These are phyloP conservation scores for Pollenia griseotomentosa DNA, from an alignment of 2,888 invertebrate species.

Conservation along the genomic window DNA sequence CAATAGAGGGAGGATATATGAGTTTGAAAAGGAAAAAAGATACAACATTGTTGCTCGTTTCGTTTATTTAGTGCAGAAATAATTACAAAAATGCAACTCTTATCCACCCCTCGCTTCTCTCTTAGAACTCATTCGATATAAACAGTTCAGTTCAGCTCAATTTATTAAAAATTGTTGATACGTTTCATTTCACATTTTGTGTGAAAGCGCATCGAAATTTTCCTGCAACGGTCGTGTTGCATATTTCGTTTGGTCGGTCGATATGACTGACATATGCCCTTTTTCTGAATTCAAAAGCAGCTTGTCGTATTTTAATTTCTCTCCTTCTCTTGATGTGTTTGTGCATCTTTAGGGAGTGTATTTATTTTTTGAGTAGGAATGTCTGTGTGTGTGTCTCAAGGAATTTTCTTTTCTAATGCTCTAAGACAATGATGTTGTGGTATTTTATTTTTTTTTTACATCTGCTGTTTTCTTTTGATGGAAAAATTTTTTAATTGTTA, in stretches of 20 bases:
- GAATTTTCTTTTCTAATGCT: slow-evolving; percentile 46
- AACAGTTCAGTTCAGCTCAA: neutral
- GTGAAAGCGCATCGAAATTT: slow-evolving; percentile 56
- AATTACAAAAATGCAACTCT: slow-evolving; percentile 42
- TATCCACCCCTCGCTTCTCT: slow-evolving; percentile 11
- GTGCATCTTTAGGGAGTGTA: slow-evolving; percentile 21
- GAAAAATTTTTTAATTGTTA: slow-evolving; percentile 41
- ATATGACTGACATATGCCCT: slow-evolving; percentile 50
- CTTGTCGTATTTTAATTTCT: slow-evolving; percentile 1
- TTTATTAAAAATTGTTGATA: slow-evolving; percentile 40
- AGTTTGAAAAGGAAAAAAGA: no score
- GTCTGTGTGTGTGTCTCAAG: neutral
- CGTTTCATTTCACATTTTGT: slow-evolving; percentile 49
- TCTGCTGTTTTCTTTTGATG: slow-evolving; percentile 56
- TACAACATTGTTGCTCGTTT: slow-evolving; percentile 45
- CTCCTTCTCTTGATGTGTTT: neutral
- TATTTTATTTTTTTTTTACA: slow-evolving; percentile 46
- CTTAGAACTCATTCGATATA: neutral
- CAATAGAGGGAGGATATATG: neutral
- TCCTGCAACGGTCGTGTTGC: slow-evolving; percentile 65
- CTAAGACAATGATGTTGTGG: slow-evolving; percentile 46
- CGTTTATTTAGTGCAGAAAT: slow-evolving; percentile 60
- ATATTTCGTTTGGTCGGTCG: slow-evolving; percentile 30
- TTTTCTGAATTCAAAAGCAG: slow-evolving; percentile 17
- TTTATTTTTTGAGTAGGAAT: slow-evolving; percentile 3